A percentile compares a stretch with the other conserved stretches of the same genome.
phyloP scores from a whole-genome alignment of 2,888 invertebrate genomes.

The Melikaiella ostensackeni region DNA sequence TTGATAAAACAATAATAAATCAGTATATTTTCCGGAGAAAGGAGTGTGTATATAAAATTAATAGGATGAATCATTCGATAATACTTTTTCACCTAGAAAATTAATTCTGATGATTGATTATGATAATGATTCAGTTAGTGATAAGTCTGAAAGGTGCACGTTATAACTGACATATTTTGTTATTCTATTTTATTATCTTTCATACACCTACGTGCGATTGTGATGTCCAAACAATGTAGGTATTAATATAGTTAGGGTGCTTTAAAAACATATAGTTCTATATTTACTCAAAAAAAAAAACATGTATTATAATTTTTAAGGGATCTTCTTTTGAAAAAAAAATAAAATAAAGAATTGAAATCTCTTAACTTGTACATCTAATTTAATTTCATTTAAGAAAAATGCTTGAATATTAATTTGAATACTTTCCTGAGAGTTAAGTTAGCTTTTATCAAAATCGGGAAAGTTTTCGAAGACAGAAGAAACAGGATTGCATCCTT shows the following conservation, averaged over 20 bases:
- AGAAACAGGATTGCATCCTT: not conserved
- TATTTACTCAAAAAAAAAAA: slow-evolving; percentile 13
- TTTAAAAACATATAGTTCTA: slow-evolving; percentile 15
- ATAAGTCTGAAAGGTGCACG: slow-evolving; percentile 31
- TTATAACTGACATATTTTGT: slow-evolving; percentile 7
- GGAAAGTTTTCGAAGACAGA: not conserved
- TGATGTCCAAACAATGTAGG: slow-evolving; percentile 17
- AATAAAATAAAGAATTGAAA: not conserved
- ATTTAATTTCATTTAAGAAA: not conserved
- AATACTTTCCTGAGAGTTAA: not conserved
- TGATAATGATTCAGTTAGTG: slow-evolving; percentile 5
- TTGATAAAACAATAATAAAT: not conserved
- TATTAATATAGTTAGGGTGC: slow-evolving; percentile 4
- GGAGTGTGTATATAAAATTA: slow-evolving; percentile 14
- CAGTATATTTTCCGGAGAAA: not conserved
- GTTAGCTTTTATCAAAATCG: not conserved
- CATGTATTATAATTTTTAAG: slow-evolving; percentile 28
- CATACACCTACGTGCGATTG: slow-evolving; percentile 8
- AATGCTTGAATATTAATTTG: too few species aligned
- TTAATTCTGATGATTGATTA: not conserved
- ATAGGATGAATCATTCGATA: slow-evolving; percentile 1
- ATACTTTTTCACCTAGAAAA: slow-evolving; percentile 13
- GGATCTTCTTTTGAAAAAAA: not conserved
- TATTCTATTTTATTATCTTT: slow-evolving; percentile 35
- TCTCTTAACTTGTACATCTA: not conserved